Evolutionary conservation across 2,888 invertebrate species (phyloP), one percentile per base, ranked within the genome.

Genomic region (Drymonia ruficornis): DNA sequence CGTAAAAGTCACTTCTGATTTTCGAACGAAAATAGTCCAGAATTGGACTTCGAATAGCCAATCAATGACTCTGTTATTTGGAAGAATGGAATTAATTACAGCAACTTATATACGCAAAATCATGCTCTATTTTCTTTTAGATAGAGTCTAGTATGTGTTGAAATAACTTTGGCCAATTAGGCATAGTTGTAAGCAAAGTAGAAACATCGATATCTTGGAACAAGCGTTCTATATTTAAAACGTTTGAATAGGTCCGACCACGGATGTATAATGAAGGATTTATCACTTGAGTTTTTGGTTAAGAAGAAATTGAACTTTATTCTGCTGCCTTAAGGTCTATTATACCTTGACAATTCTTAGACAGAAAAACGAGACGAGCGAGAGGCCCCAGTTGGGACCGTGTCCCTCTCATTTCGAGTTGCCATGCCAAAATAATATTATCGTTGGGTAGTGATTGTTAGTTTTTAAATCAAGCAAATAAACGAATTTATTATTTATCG

Each of bases 181-280:
- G 42, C 23, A 53, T 50, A 59, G 55, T 51, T 59, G 56, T 54
- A 59, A 55, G 51, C 45, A 51, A 61, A 49, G 53, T 52, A 42
- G 43, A 53, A 58, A 12, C 34, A 36, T 13, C 13, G 13, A 36
- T 69, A 69, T 54, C 63, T 55, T 61, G 46, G 57, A 67, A 57
- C 59, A 64, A 67, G 36, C 13, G 19, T 56, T 61, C 52, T 60
- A 51, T 45, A 53, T 58, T 60, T 50, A 58, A 66, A 65, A 5
- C 31, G 28, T n/a, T 52, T 49, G 31, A 31, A 31, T 31, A 11
- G 31, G 31, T 11, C 31, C 19, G 38, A 52, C 47, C 53, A 49
- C 55, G 50, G 47, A 53, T 52, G 44, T 52, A 12, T 48, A 50
- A 3, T 11, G 12, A 11, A 31, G 31, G 31, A 31, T 11, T 1